These are phyloP conservation scores for Microdon myrmicae DNA, from an alignment of 2,888 invertebrate genomes.

Conservation along the genomic window DNA sequence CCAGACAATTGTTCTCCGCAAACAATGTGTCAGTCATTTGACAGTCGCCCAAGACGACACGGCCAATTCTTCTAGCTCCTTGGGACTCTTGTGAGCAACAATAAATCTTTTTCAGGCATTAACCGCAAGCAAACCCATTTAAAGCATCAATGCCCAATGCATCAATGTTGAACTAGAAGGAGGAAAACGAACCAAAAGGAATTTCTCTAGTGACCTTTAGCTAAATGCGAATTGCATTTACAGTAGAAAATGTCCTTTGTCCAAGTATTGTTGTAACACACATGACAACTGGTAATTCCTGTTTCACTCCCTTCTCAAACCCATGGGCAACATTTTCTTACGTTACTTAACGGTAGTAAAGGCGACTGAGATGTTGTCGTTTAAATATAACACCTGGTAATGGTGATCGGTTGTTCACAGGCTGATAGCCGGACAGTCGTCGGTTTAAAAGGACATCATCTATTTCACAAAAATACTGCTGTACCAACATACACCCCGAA, in stretches of 20 bases:
- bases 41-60: slow-evolving; percentile 21
- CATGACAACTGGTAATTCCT: too few relatives aligned
- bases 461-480: too few relatives aligned
- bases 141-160: slow-evolving; percentile 4
- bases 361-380: too few relatives aligned
- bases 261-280: too few relatives aligned
- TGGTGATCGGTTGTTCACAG: too few relatives aligned
- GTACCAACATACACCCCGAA: not conserved
- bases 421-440: too few relatives aligned
- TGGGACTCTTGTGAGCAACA: not conserved
- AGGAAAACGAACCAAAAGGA: not conserved
- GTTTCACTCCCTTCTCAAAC: slow-evolving; percentile 43
- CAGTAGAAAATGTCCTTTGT: slow-evolving; percentile 7
- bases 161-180: too few relatives aligned
- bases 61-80: slow-evolving; percentile 2
- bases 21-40: slow-evolving; percentile 40
- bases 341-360: too few relatives aligned
- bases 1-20: slow-evolving; percentile 33
- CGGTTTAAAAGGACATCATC: too few relatives aligned
- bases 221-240: slow-evolving; percentile 41
- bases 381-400: too few relatives aligned
- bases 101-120: slow-evolving; percentile 21
- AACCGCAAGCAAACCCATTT: slow-evolving; percentile 12
- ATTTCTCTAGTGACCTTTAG: slow-evolving; percentile 13
- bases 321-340: too few relatives aligned